Evolutionary conservation across 2,113 vertebrate genomes (phyloP), one percentile per base, ranked within the genome.

Genomic region (Heterotis niloticus): DNA sequence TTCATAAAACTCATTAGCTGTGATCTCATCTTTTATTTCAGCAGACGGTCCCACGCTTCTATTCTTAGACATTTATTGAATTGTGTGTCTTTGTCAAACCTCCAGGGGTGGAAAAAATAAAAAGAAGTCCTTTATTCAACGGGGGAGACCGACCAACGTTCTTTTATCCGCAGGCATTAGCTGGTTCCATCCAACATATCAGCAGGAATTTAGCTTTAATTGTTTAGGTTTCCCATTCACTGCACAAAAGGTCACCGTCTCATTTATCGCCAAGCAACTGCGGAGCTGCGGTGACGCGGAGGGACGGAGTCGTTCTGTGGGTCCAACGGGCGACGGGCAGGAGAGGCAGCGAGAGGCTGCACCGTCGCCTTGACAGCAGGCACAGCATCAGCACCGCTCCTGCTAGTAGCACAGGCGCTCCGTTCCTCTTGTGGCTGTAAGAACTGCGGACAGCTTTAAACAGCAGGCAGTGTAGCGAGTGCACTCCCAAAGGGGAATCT

Each of bases 161-260:
- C 26, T 64, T 79, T 56, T 28, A 79, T 71, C 59, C 64, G 69
- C 57, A 79, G 29, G 18, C 64, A 76, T 75, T 57, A 71, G 66
- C 62, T 59, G 26, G 5, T 71, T 52, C 64, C 26, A 76, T 34
- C 14, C 18, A 64, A 70, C 34, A 71, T 75, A 78, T 75, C 18
- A 44, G 56, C 26, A 57, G 64, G 29, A 4, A 52, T 78, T 72
- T 65, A n/a, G n/a, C 62, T 78, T 20, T 78, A 76, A 56, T 24
- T 24, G 51, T 73, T 68, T 29, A 80, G 75, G 69, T 75, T 52
- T 76, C 71, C 12, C 28, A 59, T 76, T 78, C 20, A 57, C 66
- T 78, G 66, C 79, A 52, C 28, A 82, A 62, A 73, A 80, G 72
- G 75, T 69, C 78, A 64, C 20, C 23, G 28, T 76, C 70, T 51